These are phyloP conservation scores for Drosophila serrata DNA, from an alignment of 1,140 invertebrate species.

Conservation along the genomic window DNA sequence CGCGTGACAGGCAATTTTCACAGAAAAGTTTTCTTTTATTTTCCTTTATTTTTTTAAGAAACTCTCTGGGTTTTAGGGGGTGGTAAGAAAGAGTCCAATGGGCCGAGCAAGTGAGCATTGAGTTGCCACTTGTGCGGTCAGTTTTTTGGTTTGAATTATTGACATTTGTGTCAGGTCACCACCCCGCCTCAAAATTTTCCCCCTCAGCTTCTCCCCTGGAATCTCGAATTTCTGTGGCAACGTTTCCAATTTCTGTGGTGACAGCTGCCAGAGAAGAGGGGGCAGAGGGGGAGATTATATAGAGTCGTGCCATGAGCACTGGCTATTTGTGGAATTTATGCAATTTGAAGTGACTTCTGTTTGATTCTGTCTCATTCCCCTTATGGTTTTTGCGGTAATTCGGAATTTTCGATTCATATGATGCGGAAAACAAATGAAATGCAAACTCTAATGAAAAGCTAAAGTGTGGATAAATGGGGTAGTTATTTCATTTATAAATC, in stretches of 20 bases:
- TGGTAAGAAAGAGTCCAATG: slow-evolving; percentile 53
- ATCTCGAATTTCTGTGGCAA: slow-evolving; percentile 68
- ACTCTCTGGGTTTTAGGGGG: slow-evolving; percentile 6
- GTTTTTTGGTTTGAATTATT: slow-evolving; percentile 63
- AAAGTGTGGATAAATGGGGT: slow-evolving; percentile 8
- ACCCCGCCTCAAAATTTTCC: slow-evolving; percentile 41
- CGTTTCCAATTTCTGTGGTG: slow-evolving; percentile 55
- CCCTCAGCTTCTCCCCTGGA: background rate
- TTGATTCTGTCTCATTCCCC: slow-evolving; percentile 12
- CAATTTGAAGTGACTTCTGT: slow-evolving; percentile 52
- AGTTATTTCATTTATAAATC: slow-evolving; percentile 6
- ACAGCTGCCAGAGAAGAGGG: slow-evolving; percentile 12
- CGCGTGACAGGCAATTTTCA: slow-evolving; percentile 75
- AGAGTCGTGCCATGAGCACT: slow-evolving; percentile 32
- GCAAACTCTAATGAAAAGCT: slow-evolving; percentile 6
- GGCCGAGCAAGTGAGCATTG: slow-evolving; percentile 67
- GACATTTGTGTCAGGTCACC: slow-evolving; percentile 69
- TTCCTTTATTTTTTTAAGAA: slow-evolving; percentile 52
- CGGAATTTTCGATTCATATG: slow-evolving; percentile 20
- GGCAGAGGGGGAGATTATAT: slow-evolving; percentile 8
- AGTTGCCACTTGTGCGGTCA: slow-evolving; percentile 46
- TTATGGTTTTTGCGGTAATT: slow-evolving; percentile 7
- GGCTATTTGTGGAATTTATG: slow-evolving; percentile 62
- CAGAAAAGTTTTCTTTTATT: slow-evolving; percentile 47
- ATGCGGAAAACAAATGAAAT: slow-evolving; percentile 23